Conservation (phyloP, 92 coral and sea anemone genomes). For the Parazoanthus atlanticus region DNA sequence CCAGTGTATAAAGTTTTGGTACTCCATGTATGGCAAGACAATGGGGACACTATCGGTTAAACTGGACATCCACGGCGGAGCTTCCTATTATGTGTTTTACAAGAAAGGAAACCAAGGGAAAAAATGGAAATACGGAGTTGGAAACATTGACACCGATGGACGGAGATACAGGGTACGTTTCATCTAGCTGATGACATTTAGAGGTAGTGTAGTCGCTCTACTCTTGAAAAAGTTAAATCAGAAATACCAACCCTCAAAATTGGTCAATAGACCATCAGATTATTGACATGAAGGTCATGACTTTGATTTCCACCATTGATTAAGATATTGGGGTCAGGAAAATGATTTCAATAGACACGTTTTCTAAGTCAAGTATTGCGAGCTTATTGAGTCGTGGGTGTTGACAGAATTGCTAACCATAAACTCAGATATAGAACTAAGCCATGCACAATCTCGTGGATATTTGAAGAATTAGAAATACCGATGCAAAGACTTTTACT, state of each 20-base stretch:
- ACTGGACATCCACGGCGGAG: constrained; percentile 44
- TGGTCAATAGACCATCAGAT: background rate
- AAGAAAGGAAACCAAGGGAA: constrained; percentile 78
- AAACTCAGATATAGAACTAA: too few species aligned
- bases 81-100: constrained; percentile 57
- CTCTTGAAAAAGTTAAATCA: background rate
- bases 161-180: constrained; percentile 62
- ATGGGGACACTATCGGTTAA: constrained; percentile 67
- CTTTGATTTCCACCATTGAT: too few species aligned
- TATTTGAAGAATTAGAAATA: too few species aligned
- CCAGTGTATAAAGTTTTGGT: constrained; percentile 81
- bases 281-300: too few species aligned
- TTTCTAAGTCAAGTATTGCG: background rate
- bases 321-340: too few species aligned
- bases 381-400: background rate
- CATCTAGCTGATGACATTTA: background rate
- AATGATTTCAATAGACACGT: too few species aligned
- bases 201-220: background rate
- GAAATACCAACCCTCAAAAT: background rate
- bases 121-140: constrained; percentile 71
- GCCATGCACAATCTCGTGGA: too few species aligned
- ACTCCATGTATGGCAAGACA: constrained; percentile 79
- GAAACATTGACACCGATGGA: constrained; percentile 62
- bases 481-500: too few species aligned
- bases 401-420: background rate